Percentiles rank a stretch among this genome's conserved stretches.
Evolutionary conservation across 2,797 vertebrate species (phyloP).

Genomic region (Valencia hispanica): DNA sequence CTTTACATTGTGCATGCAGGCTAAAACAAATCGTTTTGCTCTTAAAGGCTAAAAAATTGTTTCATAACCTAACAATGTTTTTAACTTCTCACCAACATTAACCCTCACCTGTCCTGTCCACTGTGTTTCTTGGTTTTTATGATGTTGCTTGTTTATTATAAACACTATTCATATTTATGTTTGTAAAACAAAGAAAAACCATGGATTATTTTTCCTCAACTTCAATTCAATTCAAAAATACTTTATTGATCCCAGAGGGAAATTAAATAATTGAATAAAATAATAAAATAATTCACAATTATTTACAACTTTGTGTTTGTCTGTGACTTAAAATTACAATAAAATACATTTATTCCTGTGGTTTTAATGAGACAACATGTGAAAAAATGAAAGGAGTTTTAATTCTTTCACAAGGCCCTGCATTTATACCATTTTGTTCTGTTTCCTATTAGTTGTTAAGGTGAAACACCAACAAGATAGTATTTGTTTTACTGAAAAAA

Average conservation of each 20-base stretch:
- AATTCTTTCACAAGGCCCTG: neutral
- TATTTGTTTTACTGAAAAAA: neutral
- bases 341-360: neutral
- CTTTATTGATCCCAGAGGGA: no score
- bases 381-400: neutral
- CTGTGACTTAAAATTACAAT: neutral
- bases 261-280: no score
- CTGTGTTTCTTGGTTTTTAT: neutral
- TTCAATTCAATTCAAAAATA: no score
- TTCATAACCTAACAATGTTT: neutral
- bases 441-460: neutral
- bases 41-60: neutral
- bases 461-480: neutral
- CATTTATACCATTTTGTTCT: neutral
- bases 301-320: neutral
- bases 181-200: neutral
- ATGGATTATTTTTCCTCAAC: neutral
- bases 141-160: neutral
- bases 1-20: neutral
- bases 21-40: neutral
- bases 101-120: neutral
- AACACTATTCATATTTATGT: neutral
- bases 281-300: no score
- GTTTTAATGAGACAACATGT: neutral
- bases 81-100: neutral